Evolutionary conservation across 2,888 invertebrate species (phyloP).

Genomic region (Lomographa bimaculata): DNA sequence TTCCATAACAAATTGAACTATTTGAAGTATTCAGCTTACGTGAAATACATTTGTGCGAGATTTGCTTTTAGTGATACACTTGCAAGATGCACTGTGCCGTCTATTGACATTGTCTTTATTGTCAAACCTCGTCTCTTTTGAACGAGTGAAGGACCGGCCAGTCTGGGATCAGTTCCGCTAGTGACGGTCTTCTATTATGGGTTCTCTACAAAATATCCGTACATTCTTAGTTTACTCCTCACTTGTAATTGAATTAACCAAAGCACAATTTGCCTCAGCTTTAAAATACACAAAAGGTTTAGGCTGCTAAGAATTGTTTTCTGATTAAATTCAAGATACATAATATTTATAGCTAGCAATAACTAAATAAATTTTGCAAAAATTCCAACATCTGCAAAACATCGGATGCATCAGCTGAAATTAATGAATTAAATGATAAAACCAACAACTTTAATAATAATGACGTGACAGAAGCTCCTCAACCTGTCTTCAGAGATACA

Average conservation of each 20-base stretch:
- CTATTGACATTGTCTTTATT: conserved; percentile 61
- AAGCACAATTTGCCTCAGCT: conserved; percentile 8
- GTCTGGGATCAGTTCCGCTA: conserved; percentile 98
- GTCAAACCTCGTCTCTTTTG: conserved; percentile 93
- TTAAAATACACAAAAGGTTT: conserved; percentile 6
- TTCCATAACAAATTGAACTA: conserved; percentile 46
- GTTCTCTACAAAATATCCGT: conserved; percentile 80
- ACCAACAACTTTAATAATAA: conserved; percentile 55
- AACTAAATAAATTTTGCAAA: too few species aligned
- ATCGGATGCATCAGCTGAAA: conserved; percentile 77
- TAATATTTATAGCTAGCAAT: too few species aligned
- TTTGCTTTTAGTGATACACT: conserved; percentile 67
- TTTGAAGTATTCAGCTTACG: conserved; percentile 48
- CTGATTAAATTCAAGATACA: too few species aligned
- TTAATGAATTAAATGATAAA: conserved; percentile 66
- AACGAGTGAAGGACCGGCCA: conserved; percentile 96
- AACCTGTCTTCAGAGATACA: conserved; percentile 72
- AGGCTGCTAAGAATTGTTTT: too few species aligned
- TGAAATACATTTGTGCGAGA: conserved; percentile 62
- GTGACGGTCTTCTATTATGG: conserved; percentile 90
- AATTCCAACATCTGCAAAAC: conserved; percentile 77
- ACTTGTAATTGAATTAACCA: conserved; percentile 3
- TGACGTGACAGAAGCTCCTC: conserved; percentile 79
- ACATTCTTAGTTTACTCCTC: conserved; percentile 53
- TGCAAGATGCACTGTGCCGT: conserved; percentile 75